Percentiles rank a stretch among this genome's conserved stretches.
Conservation (phyloP, 1,140 invertebrate species). For the Nasonia vitripennis region DNA sequence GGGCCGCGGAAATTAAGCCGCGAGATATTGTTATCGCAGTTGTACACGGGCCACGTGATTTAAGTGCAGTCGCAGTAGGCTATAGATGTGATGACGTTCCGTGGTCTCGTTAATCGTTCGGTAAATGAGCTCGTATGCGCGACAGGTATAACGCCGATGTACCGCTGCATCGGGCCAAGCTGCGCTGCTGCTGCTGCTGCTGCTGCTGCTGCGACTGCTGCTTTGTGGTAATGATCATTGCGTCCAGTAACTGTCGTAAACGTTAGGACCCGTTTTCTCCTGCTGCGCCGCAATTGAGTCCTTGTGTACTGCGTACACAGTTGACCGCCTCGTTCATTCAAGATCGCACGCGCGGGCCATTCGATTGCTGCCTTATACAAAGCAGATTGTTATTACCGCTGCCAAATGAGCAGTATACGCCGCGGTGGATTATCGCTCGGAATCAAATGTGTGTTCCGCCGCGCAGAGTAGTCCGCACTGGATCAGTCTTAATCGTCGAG, state of each 20-base stretch:
- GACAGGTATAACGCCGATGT: conserved; percentile 23
- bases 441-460: too few species aligned
- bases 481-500: too few species aligned
- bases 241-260: conserved; percentile 30
- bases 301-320: background rate
- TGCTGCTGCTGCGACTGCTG: too few species aligned
- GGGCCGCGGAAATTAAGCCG: conserved; percentile 21
- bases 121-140: conserved; percentile 55
- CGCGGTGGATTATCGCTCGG: background rate
- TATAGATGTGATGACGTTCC: conserved; percentile 57
- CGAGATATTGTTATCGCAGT: conserved; percentile 22
- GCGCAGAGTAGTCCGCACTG: too few species aligned
- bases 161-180: background rate
- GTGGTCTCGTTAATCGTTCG: conserved; percentile 61
- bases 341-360: conserved; percentile 10
- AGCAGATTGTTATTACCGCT: conserved; percentile 38
- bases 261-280: conserved; percentile 33
- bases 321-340: background rate
- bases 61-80: conserved; percentile 6
- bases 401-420: background rate
- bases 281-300: conserved; percentile 38
- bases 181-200: background rate
- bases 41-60: conserved; percentile 35
- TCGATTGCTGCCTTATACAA: conserved; percentile 29
- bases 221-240: conserved; percentile 50